Conservation (phyloP, 2,113 vertebrate genomes). For the Sminthopsis crassicaudata region DNA sequence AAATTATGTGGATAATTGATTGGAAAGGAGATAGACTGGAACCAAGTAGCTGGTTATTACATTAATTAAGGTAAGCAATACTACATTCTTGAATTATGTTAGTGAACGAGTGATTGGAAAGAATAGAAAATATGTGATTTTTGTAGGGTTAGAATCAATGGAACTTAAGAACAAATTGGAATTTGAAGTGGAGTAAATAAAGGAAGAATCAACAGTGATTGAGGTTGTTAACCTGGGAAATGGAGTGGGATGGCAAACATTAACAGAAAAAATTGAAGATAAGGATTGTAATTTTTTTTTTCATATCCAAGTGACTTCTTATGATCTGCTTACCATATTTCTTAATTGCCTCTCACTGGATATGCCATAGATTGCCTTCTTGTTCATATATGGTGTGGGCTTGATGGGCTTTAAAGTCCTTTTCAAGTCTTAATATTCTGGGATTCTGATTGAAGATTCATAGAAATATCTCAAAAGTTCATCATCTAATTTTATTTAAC, state of each 20-base stretch:
- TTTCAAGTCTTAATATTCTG: background rate
- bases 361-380: background rate
- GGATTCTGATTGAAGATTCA: background rate
- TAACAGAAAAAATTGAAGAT: background rate
- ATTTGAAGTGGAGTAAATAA: background rate
- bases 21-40: background rate
- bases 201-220: background rate
- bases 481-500: background rate
- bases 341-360: background rate
- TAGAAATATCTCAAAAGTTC: background rate
- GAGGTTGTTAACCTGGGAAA: background rate
- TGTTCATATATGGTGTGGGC: background rate
- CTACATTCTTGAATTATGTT: background rate
- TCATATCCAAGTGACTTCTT: background rate
- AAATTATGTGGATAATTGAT: background rate
- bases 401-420: conserved; percentile 8
- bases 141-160: background rate
- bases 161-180: background rate
- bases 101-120: background rate
- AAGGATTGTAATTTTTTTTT: background rate
- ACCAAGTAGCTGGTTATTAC: background rate
- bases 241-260: background rate
- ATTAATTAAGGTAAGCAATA: background rate
- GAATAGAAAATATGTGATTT: background rate
- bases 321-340: background rate